Evolutionary conservation across 2,797 vertebrate species (phyloP), one percentile per base, ranked within the genome.

Genomic region (Acanthis flammea): DNA sequence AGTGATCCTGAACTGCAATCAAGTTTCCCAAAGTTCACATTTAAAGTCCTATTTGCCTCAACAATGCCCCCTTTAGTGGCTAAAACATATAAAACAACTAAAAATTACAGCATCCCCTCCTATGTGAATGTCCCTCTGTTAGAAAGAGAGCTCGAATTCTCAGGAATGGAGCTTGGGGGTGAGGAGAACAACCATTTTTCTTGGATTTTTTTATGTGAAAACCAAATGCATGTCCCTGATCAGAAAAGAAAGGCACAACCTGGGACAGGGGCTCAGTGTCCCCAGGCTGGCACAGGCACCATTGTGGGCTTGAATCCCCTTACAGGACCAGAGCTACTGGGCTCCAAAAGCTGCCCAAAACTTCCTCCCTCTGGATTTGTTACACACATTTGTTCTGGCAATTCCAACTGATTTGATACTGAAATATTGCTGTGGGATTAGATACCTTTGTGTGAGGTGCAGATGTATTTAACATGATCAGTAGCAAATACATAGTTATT

Each of bases 371-470:
- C 45, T 17, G 61, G n/a, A 35, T 81, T 44, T 42, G 47, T 77
- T 33, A 39, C 2, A 18, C 13, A 22, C 12, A 4, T 53, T 47
- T 66, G n/a, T 66, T 17, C 48, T 74, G 54, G 57, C 23, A 73
- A 58, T 73, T 83, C 72, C 30, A 77, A 22, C 5, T n/a, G 50
- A 62, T 78, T 73, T 72, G 28, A 42, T 27, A 47, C 28, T 31
- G 31, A 90, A 96, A 83, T 65, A 77, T 14, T 63, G 50, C 37
- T 67, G 48, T 54, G 72, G 58, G 60, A 77, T 75, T 44, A 82
- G 31, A 45, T 3, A 27, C 6, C 51, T 19, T 4, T 18, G 2
- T 1, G 6, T 62, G 71, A 83, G 35, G 28, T 31, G 19, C 62
- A 47, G 67, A 42, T 10, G 23, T 31, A 50, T 55, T 67, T 66